Conservation (phyloP, 1,140 invertebrate genomes). For the Caligus rogercresseyi region DNA sequence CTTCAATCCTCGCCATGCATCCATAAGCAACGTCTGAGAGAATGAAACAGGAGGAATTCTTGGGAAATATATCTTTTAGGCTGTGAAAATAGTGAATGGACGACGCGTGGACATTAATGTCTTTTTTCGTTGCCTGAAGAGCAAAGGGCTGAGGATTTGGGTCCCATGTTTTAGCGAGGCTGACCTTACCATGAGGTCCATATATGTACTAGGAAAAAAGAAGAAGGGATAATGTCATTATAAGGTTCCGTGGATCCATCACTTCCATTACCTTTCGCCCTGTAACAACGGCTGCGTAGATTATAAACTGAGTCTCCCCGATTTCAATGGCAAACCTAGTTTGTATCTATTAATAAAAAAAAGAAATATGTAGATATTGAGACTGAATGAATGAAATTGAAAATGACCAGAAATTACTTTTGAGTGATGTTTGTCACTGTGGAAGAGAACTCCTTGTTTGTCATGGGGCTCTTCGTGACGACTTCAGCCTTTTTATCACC, state of each 20-base stretch:
- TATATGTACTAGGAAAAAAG: slow-evolving; percentile 31
- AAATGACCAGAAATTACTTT: background rate
- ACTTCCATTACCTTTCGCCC: slow-evolving; percentile 35
- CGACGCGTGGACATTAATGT: slow-evolving; percentile 37
- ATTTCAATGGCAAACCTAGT: slow-evolving; percentile 44
- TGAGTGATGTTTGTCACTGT: background rate
- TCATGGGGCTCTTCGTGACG: background rate
- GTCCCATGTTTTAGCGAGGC: slow-evolving; percentile 49
- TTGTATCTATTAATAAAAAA: slow-evolving; percentile 29
- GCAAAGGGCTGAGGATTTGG: slow-evolving; percentile 39
- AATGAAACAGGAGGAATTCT: slow-evolving; percentile 49
- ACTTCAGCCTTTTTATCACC: background rate
- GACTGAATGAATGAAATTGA: too few relatives aligned
- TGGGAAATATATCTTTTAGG: slow-evolving; percentile 50
- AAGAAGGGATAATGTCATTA: background rate
- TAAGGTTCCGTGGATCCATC: background rate
- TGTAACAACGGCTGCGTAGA: slow-evolving; percentile 50
- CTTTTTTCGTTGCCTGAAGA: slow-evolving; percentile 44
- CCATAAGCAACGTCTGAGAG: slow-evolving; percentile 60
- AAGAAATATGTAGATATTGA: too few relatives aligned
- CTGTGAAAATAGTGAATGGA: slow-evolving; percentile 30
- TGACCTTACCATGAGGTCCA: slow-evolving; percentile 36
- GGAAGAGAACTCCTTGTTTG: background rate
- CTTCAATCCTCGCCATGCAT: slow-evolving; percentile 45
- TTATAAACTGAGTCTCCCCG: slow-evolving; percentile 45